A percentile compares a stretch with the other conserved stretches of the same genome.
These are phyloP conservation scores for Pandemis cinnamomeana DNA, from an alignment of 2,888 invertebrate species.

Conservation along the genomic window DNA sequence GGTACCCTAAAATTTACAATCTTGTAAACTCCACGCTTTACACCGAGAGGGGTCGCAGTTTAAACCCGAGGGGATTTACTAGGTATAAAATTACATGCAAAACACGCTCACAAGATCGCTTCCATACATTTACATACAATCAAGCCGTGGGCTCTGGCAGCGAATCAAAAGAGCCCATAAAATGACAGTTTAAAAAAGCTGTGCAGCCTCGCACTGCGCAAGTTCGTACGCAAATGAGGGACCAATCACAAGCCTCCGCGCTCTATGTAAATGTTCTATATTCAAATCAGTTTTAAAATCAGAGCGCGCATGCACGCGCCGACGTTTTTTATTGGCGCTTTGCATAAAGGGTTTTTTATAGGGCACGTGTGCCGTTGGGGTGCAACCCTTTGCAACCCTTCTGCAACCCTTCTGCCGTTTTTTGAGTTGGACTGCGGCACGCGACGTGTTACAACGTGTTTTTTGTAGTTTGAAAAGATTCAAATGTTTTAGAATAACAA, in stretches of 20 bases:
- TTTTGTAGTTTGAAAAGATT: slow-evolving; percentile 52
- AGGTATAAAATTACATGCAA: slow-evolving; percentile 18
- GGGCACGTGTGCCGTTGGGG: slow-evolving; percentile 53
- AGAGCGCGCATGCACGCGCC: slow-evolving; percentile 81
- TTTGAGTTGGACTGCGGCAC: slow-evolving; percentile 70
- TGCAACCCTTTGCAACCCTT: slow-evolving; percentile 79
- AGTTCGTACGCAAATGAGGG: slow-evolving; percentile 65
- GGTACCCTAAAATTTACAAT: slow-evolving; percentile 34
- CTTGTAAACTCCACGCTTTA: slow-evolving; percentile 28
- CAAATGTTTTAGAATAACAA: slow-evolving; percentile 13
- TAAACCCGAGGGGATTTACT: slow-evolving; percentile 28
- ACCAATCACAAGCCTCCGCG: slow-evolving; percentile 67
- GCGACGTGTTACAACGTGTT: slow-evolving; percentile 66
- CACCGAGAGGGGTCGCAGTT: slow-evolving; percentile 19
- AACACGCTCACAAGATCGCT: slow-evolving; percentile 10
- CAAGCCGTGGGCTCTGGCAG: slow-evolving; percentile 46
- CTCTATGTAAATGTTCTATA: slow-evolving; percentile 79
- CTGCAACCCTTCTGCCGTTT: slow-evolving; percentile 77
- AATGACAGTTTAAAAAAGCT: slow-evolving; percentile 69
- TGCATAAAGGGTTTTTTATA: slow-evolving; percentile 57
- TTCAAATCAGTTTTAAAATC: slow-evolving; percentile 83
- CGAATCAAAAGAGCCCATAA: slow-evolving; percentile 68
- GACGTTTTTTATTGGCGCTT: slow-evolving; percentile 78
- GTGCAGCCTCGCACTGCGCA: slow-evolving; percentile 65
- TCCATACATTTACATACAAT: slow-evolving; percentile 24